A percentile compares a stretch with the other conserved stretches of the same genome.
Conservation (phyloP, 2,113 vertebrate genomes). For the Natator depressus region DNA sequence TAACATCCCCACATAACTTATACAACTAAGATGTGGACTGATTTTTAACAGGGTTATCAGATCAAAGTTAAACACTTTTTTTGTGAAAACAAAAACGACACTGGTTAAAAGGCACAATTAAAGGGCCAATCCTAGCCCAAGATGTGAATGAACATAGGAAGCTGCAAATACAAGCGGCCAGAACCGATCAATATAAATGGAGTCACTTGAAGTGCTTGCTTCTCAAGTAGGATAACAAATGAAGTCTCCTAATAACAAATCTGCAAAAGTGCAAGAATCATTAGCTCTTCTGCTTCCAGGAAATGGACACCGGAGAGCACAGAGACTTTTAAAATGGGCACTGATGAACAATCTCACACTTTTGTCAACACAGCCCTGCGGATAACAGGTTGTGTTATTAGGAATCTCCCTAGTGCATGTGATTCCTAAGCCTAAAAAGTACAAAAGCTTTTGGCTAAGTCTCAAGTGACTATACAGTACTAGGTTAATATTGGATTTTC, state of each 20-base stretch:
- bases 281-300: not conserved
- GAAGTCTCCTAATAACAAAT: not conserved
- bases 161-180: not conserved
- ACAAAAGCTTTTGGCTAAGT: not conserved
- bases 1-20: not conserved
- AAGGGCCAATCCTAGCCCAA: not conserved
- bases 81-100: not conserved
- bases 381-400: rapidly evolving
- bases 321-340: not conserved
- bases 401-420: not conserved
- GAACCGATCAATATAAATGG: not conserved
- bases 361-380: not conserved
- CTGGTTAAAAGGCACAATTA: not conserved
- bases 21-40: not conserved
- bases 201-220: not conserved
- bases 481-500: not conserved
- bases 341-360: not conserved
- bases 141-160: conserved; percentile 6
- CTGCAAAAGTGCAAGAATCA: not conserved
- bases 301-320: not conserved
- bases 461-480: not conserved
- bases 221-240: not conserved
- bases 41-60: not conserved
- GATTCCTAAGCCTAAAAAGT: not conserved
- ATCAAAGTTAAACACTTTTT: not conserved